These are phyloP conservation scores for Salmo trutta DNA, from an alignment of 2,797 vertebrate genomes.

Conservation along the genomic window DNA sequence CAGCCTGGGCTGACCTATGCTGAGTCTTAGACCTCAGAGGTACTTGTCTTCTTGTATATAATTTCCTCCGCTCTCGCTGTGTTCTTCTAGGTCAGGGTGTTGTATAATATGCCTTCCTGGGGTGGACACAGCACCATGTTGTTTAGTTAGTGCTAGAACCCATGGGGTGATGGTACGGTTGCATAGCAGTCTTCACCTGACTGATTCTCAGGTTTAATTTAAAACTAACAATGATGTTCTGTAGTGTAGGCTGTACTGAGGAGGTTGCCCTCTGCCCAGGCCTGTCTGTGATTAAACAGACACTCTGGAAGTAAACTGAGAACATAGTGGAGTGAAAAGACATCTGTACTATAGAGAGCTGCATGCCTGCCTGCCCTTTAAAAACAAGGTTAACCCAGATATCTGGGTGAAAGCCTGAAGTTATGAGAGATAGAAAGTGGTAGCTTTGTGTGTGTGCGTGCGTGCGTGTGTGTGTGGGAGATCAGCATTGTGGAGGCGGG, in stretches of 20 bases:
- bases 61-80: not conserved
- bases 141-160: not conserved
- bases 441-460: too few relatives aligned
- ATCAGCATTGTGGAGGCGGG: constrained; percentile 6
- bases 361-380: not conserved
- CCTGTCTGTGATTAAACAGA: constrained; percentile 14
- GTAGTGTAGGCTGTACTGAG: constrained; percentile 1
- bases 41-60: not conserved
- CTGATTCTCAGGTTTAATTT: not conserved
- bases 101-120: not conserved
- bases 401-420: too few relatives aligned
- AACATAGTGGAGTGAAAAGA: not conserved
- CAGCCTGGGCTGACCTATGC: too few relatives aligned
- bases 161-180: too few relatives aligned
- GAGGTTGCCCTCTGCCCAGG: not conserved
- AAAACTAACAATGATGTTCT: not conserved
- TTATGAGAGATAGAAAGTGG: too few relatives aligned
- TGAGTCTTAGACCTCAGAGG: too few relatives aligned
- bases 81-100: not conserved
- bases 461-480: not conserved
- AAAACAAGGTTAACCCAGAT: not conserved
- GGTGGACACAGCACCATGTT: not conserved
- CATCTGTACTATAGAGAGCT: not conserved
- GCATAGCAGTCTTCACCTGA: not conserved
- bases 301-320: not conserved